phyloP scores from a whole-genome alignment of 2,113 vertebrate genomes.

The Pachycephala philippinensis region DNA sequence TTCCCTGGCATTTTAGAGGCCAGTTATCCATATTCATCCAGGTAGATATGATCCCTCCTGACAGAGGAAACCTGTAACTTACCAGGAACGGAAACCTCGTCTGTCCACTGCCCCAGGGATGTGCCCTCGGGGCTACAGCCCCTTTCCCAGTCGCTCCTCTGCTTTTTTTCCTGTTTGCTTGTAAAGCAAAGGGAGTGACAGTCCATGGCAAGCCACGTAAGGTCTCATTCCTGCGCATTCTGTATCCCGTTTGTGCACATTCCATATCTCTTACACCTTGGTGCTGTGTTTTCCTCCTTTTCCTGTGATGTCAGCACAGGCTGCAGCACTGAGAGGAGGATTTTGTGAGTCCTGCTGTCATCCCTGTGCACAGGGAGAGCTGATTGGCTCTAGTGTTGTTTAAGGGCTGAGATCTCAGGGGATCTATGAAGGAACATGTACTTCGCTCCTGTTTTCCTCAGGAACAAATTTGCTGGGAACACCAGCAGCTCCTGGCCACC shows the following conservation, averaged over 20 bases:
- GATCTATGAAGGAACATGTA: not conserved
- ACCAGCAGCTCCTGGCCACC: fast-evolving
- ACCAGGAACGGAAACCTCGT: not conserved
- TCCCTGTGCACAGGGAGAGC: not conserved
- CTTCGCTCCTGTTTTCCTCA: not conserved
- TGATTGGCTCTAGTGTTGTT: not conserved
- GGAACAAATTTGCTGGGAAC: not conserved
- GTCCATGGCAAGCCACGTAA: fast-evolving
- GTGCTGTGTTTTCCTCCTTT: not conserved
- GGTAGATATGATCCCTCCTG: not conserved
- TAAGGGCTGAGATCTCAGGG: not conserved
- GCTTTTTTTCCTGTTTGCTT: not conserved
- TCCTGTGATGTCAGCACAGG: fast-evolving
- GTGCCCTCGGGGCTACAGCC: not conserved
- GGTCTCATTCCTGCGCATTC: not conserved
- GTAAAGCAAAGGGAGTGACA: not conserved
- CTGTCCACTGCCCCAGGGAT: fast-evolving
- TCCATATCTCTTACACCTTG: fast-evolving
- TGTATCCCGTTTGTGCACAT: fast-evolving
- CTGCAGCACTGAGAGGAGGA: not conserved
- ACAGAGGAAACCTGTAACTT: not conserved
- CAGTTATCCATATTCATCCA: not conserved
- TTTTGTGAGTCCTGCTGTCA: not conserved
- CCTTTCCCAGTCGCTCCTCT: fast-evolving
- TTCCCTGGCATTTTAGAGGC: not conserved